phyloP scores from a whole-genome alignment of 2,797 vertebrate genomes.

The Thunnus albacares region DNA sequence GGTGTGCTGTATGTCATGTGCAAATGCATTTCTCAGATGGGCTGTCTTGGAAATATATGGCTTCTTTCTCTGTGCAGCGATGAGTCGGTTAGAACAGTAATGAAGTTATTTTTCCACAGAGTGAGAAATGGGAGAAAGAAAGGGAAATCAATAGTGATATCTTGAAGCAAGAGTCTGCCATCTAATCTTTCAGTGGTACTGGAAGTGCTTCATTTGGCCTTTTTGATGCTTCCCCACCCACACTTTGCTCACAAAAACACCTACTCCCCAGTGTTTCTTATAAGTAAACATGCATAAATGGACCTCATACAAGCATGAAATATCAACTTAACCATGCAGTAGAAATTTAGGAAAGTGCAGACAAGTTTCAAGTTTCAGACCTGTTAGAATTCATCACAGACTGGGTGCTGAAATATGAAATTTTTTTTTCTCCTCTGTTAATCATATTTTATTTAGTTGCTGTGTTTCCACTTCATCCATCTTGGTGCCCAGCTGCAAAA shows the following conservation, averaged over 20 bases:
- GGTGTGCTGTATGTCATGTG: slow-evolving; percentile 62
- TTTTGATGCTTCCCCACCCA: slow-evolving; percentile 81
- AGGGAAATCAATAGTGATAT: slow-evolving; percentile 88
- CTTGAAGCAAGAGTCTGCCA: slow-evolving; percentile 83
- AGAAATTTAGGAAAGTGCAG: slow-evolving; percentile 54
- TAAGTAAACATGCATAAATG: slow-evolving; percentile 81
- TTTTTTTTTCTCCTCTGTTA: slow-evolving; percentile 32
- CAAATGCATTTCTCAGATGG: slow-evolving; percentile 79
- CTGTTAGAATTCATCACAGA: slow-evolving; percentile 42
- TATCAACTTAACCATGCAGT: slow-evolving; percentile 61
- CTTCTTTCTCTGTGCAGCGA: slow-evolving; percentile 74
- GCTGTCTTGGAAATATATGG: slow-evolving; percentile 83
- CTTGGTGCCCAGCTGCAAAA: slow-evolving; percentile 44
- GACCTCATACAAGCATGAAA: slow-evolving; percentile 66
- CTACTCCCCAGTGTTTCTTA: slow-evolving; percentile 73
- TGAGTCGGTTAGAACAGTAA: slow-evolving; percentile 86
- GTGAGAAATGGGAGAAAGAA: slow-evolving; percentile 84
- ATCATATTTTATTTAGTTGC: slow-evolving; percentile 69
- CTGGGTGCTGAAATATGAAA: slow-evolving; percentile 56
- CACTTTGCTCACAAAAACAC: slow-evolving; percentile 78
- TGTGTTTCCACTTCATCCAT: slow-evolving; percentile 48
- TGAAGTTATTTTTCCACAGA: slow-evolving; percentile 87
- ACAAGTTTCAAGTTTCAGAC: slow-evolving; percentile 53
- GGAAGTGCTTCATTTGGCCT: slow-evolving; percentile 88
- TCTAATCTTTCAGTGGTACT: slow-evolving; percentile 85